Conservation (phyloP, 2,113 vertebrate genomes). For the Lichenostomus cassidix region DNA sequence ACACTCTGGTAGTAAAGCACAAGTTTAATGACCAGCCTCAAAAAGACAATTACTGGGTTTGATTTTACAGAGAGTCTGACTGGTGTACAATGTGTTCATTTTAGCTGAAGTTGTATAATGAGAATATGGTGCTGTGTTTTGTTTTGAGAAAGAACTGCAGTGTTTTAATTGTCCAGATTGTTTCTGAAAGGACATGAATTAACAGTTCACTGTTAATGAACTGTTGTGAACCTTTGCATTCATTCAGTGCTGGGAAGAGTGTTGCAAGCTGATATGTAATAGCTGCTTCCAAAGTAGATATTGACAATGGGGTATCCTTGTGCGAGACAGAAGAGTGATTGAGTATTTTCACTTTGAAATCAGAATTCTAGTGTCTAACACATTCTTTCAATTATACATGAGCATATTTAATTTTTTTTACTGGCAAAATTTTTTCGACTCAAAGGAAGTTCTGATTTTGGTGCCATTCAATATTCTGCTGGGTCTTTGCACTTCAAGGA, state of each 20-base stretch:
- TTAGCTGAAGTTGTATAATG: neutral
- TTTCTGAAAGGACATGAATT: neutral
- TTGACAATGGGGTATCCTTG: neutral
- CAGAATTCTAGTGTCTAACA: neutral
- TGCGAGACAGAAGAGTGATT: neutral
- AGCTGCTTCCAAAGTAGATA: neutral
- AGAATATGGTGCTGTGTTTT: neutral
- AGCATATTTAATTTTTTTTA: neutral
- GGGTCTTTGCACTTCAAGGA: neutral
- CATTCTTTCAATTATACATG: neutral
- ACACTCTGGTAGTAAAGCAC: neutral
- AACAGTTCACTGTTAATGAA: neutral
- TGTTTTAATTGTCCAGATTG: neutral
- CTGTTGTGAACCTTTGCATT: neutral
- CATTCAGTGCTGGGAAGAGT: neutral
- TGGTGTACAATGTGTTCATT: neutral
- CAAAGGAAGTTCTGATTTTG: neutral
- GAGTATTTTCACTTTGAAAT: neutral
- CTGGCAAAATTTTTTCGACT: neutral
- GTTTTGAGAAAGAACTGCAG: neutral
- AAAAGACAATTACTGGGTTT: neutral
- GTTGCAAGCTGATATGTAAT: neutral
- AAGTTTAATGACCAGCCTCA: neutral
- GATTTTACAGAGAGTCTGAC: neutral
- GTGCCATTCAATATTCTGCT: neutral